Base-by-base conservation (phyloP, 2,113 vertebrate species). In the Cairina moschata region DNA sequence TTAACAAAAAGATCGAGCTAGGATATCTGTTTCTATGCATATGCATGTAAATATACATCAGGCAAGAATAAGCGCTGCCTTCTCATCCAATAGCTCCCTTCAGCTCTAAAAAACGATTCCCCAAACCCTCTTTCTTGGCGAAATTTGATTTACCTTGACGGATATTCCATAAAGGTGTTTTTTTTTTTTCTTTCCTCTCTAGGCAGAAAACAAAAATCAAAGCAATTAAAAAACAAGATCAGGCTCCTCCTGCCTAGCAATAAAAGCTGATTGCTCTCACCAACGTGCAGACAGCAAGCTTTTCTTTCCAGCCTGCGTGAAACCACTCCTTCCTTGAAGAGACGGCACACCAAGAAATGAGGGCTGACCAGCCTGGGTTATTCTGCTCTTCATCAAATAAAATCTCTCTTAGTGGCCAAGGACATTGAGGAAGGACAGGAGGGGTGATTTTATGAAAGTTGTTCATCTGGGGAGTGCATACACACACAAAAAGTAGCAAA, bases 121-220 rank as follows among this genome's bases (percentile, higher is more conserved):
- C 65, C 16, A 72, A 93, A 65, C 8, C 32, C 67, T 75, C 15
- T n/a, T 95, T 46, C 60, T 78, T 68, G 48, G 38, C 38, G 6
- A 22, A 59, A 75, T 86, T 86, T 93, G 23, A 54, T 92, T 86
- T 86, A 92, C 62, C 48, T 90, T 73, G 73, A 93, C 69, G 66
- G 81, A 79, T 73, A 92, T 66, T 82, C 72, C 71, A 77, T 40
- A 80, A 69, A 77, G 48, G n/a, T 48, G 5, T 22, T 48, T 8
- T 3, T 38, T 58, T n/a, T 54, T 56, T 56, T 22, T 23, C 34
- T 81, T 76, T 90, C 46, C 46, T 90, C 59, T 83, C 8, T 68
- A 76, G 71, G 71, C 34, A 95, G 54, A 65, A 82, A 93, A 54
- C 78, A 54, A 91, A 14, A 91, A 83, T 81, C 81, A 67, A 84